These are phyloP conservation scores for Hemichromis elongatus DNA, from an alignment of 2,113 vertebrate species.

Conservation along the genomic window DNA sequence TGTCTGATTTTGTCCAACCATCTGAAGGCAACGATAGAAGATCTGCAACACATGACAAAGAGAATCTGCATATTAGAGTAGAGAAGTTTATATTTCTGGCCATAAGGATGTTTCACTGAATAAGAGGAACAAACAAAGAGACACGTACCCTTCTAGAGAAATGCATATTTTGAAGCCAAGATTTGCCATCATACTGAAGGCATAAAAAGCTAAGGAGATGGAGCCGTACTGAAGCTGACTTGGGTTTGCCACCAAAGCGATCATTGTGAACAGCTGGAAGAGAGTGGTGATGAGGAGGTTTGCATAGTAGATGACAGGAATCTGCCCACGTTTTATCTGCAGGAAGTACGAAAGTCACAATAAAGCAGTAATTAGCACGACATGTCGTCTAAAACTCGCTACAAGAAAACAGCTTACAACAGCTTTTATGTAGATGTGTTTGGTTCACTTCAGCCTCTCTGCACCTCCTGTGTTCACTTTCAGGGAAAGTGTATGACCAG, in stretches of 20 bases:
- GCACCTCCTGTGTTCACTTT: not conserved
- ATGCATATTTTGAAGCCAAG: not conserved
- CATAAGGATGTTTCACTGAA: not conserved
- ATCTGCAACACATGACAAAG: not conserved
- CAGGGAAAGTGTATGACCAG: rapidly evolving
- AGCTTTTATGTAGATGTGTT: not conserved
- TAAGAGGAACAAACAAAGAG: not conserved
- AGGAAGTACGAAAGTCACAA: not conserved
- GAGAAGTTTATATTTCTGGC: not conserved
- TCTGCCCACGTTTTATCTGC: not conserved
- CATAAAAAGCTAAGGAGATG: not conserved
- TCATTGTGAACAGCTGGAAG: not conserved
- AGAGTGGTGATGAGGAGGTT: not conserved
- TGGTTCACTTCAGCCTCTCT: rapidly evolving
- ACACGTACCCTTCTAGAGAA: not conserved
- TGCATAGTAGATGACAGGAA: not conserved
- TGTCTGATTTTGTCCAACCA: not conserved
- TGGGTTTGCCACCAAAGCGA: not conserved
- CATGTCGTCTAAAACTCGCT: not conserved
- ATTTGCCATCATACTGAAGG: not conserved
- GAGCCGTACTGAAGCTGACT: rapidly evolving
- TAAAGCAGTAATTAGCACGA: not conserved
- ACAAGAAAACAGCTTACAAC: not conserved
- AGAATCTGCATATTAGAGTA: not conserved
- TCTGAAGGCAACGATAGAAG: not conserved